Percentiles rank a stretch among this genome's conserved stretches.
phyloP scores from a whole-genome alignment of 2,113 vertebrate species.

The Polypterus bichir region DNA sequence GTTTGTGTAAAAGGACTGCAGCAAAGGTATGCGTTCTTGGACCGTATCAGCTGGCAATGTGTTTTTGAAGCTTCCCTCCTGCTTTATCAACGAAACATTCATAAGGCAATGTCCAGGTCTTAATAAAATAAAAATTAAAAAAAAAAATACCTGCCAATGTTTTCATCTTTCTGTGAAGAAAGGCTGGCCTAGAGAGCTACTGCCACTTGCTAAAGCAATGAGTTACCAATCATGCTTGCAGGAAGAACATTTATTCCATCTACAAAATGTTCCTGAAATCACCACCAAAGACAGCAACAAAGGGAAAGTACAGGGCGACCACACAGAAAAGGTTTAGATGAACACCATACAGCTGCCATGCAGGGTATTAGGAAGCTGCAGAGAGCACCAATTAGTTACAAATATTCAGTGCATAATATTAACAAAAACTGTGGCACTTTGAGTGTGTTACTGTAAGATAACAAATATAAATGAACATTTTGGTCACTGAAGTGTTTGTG shows the following conservation, averaged over 20 bases:
- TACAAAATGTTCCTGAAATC: background rate
- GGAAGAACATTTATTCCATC: background rate
- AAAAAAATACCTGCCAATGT: constrained; percentile 1
- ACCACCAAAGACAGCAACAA: constrained; percentile 1
- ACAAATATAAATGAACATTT: too few species aligned
- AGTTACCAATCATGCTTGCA: background rate
- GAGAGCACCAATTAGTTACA: background rate
- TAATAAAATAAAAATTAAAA: background rate
- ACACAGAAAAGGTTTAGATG: constrained; percentile 20
- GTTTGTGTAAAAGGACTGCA: too few species aligned
- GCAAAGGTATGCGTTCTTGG: too few species aligned
- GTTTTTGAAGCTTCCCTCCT: too few species aligned
- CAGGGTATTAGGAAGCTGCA: constrained; percentile 32
- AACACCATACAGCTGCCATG: constrained; percentile 39
- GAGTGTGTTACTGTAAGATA: too few species aligned
- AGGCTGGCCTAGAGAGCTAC: background rate
- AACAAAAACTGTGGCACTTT: constrained; percentile 1
- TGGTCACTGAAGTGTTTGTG: too few species aligned
- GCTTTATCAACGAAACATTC: too few species aligned
- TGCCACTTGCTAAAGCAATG: constrained; percentile 2
- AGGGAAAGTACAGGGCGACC: constrained; percentile 12
- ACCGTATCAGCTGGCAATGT: too few species aligned
- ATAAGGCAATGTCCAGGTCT: too few species aligned
- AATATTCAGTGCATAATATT: background rate
- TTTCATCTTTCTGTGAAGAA: constrained; percentile 1